These are phyloP conservation scores for Rotaria macrura DNA, from an alignment of 2,888 invertebrate genomes.

Conservation along the genomic window DNA sequence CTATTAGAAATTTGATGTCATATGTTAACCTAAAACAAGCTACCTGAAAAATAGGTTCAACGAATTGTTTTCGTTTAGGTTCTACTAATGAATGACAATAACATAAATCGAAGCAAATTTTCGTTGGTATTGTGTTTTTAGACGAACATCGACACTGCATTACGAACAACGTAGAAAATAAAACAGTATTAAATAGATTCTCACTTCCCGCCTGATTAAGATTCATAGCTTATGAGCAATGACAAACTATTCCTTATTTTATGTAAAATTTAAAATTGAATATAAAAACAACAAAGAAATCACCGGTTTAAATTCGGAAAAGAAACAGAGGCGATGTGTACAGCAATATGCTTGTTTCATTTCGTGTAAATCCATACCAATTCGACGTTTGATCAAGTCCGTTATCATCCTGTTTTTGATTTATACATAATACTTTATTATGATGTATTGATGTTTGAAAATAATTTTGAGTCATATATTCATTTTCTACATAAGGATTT, in stretches of 20 bases:
- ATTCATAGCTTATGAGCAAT: neutral
- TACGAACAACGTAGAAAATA: neutral
- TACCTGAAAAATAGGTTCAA: neutral
- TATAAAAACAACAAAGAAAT: neutral
- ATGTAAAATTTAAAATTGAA: neutral
- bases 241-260: neutral
- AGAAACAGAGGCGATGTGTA: neutral
- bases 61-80: neutral
- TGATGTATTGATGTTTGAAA: neutral
- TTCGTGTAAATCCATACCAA: neutral
- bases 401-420: neutral
- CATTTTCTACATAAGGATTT: neutral
- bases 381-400: neutral
- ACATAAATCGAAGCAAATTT: neutral
- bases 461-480: neutral
- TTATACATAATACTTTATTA: neutral
- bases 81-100: neutral
- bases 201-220: neutral
- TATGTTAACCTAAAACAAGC: neutral
- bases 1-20: neutral
- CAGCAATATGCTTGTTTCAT: neutral
- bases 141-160: neutral
- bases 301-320: neutral
- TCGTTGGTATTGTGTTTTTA: no score
- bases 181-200: neutral